phyloP scores from a whole-genome alignment of 2,888 invertebrate genomes.

The Stenchaetothrips biformis region DNA sequence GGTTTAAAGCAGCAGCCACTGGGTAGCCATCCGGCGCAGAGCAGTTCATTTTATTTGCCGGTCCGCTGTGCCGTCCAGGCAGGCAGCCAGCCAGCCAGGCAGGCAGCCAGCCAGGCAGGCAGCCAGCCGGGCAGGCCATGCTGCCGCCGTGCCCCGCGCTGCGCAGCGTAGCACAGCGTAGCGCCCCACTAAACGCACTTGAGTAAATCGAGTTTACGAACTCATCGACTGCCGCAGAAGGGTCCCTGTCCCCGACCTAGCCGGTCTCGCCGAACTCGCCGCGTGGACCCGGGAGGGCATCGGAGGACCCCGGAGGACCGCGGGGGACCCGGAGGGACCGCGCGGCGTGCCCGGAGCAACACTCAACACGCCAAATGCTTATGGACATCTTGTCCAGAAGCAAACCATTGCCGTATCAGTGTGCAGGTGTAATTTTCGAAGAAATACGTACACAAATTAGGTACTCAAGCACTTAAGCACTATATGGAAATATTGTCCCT shows the following conservation, averaged over 20 bases:
- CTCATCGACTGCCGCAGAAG: conserved; percentile 24
- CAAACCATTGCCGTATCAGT: too few species aligned
- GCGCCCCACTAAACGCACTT: conserved; percentile 12
- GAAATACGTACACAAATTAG: too few species aligned
- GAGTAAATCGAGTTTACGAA: conserved; percentile 25
- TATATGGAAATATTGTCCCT: too few species aligned
- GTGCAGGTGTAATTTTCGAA: too few species aligned
- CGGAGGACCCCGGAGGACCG: neutral
- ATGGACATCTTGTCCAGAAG: neutral
- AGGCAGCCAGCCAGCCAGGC: too few species aligned
- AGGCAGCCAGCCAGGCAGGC: neutral
- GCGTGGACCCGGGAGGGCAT: neutral
- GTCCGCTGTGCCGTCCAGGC: too few species aligned
- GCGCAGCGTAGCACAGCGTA: neutral
- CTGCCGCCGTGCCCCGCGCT: neutral
- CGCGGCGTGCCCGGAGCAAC: neutral
- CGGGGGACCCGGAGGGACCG: neutral
- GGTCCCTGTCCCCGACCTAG: neutral
- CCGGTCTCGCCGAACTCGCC: neutral
- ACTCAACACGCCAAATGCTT: neutral
- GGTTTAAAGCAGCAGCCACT: neutral
- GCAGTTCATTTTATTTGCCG: conserved; percentile 17
- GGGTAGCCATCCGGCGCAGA: too few species aligned
- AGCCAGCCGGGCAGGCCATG: neutral
- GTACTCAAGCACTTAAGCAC: too few species aligned